Evolutionary conservation across 2,888 invertebrate species (phyloP), one percentile per base, ranked within the genome.

Genomic region (Lithophane ornitopus): DNA sequence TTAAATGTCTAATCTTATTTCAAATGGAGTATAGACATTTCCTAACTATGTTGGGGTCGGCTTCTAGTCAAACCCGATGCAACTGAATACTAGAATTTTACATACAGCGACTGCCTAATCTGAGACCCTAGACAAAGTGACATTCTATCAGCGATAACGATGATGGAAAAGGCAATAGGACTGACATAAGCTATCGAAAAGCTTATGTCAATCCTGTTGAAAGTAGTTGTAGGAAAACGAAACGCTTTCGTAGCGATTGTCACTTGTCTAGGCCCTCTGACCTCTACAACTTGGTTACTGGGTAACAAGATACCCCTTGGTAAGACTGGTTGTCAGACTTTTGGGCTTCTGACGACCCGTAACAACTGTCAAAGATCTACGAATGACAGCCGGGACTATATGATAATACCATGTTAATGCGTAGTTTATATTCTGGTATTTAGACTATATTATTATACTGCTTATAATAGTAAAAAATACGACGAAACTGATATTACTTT

Each of bases 401-500:
- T 6, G 12, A 71, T 41, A 28, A 16, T 41, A 54, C 12, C 1
- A n/a, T 54, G 54, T 28, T 44, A 76, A 22, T 74, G 49, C 76
- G 44, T 8, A 46, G 11, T 62, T 39, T 1, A 34, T 49, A 19
- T 41, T 59, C 1, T 49, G 28, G 8, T 52, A 28, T 41, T 16
- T 12, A n/a, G 9, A n/a, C 16, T 9, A 58, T 56, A 2, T 14
- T 44, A 39, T 28, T 34, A 34, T 6, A 76, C 4, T 41, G 28
- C 65, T 19, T 28, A n/a, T 7, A 44, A 26, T 52, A 78, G 26
- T 70, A 62, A n/a, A 75, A 61, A 70, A 26, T 56, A 26, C 41
- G 16, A 63, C 62, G 16, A 80, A 52, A 58, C 19, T 28, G 16
- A 56, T 26, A 41, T 16, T 12, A 16, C 34, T 44, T 77, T 74